Evolutionary conservation across 2,888 invertebrate species (phyloP).

Genomic region (Lissonota sp.): DNA sequence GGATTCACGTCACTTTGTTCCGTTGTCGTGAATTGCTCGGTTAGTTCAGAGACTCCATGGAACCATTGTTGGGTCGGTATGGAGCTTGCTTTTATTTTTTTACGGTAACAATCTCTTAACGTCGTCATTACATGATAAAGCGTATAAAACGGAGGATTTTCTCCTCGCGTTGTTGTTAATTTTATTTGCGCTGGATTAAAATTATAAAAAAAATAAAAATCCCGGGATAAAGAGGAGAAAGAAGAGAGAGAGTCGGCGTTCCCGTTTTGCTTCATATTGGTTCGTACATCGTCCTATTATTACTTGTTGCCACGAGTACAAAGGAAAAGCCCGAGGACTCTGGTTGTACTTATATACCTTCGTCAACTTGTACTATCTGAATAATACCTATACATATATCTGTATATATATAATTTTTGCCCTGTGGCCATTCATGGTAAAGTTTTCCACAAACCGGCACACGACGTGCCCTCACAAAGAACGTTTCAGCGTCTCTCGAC

Average conservation of each 20-base stretch:
- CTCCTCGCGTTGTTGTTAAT: constrained; percentile 13
- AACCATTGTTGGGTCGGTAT: constrained; percentile 29
- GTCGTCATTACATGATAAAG: neutral
- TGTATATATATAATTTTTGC: constrained; percentile 19
- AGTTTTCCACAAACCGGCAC: constrained; percentile 33
- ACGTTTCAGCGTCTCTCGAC: constrained; percentile 28
- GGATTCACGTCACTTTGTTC: constrained; percentile 44
- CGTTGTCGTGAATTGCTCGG: constrained; percentile 13
- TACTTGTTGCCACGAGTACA: constrained; percentile 58
- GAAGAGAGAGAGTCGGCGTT: constrained; percentile 6
- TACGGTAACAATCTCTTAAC: constrained; percentile 2
- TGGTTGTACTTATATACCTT: constrained; percentile 49
- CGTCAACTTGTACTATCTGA: constrained; percentile 45
- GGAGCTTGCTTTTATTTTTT: constrained; percentile 21
- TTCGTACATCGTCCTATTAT: constrained; percentile 55
- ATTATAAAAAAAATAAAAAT: constrained; percentile 47
- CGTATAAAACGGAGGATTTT: constrained; percentile 1
- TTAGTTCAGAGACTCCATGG: constrained; percentile 6
- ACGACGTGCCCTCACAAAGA: constrained; percentile 35
- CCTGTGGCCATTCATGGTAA: constrained; percentile 40
- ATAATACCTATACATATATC: constrained; percentile 6
- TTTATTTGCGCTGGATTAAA: constrained; percentile 42
- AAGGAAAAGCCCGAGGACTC: constrained; percentile 56
- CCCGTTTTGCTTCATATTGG: constrained; percentile 44
- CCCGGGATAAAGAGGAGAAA: constrained; percentile 21